Conservation (phyloP, 2,797 vertebrate species). For the Ciconia nigra region DNA sequence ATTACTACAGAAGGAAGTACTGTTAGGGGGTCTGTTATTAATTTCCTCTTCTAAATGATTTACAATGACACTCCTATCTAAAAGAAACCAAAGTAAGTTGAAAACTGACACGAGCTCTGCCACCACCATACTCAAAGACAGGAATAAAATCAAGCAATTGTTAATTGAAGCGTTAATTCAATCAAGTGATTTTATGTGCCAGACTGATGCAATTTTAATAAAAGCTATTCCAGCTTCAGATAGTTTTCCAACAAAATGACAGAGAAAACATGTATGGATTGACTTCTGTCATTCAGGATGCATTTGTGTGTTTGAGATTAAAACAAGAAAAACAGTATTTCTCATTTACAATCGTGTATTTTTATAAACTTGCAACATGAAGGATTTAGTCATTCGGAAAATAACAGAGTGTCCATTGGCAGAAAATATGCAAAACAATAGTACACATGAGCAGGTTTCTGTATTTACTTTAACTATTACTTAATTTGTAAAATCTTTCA, state of each 20-base stretch:
- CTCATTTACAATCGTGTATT: neutral
- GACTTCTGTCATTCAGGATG: neutral
- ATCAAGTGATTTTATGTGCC: neutral
- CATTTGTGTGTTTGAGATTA: neutral
- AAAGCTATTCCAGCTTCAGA: neutral
- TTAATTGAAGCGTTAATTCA: neutral
- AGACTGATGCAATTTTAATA: neutral
- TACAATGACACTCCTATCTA: neutral
- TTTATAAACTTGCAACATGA: neutral
- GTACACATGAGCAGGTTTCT: neutral
- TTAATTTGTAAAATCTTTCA: neutral
- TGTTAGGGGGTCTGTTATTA: neutral
- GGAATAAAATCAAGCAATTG: neutral
- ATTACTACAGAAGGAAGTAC: neutral
- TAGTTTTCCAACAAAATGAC: neutral
- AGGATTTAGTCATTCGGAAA: neutral
- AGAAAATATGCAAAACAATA: neutral
- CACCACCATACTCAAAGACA: neutral
- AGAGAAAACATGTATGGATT: neutral
- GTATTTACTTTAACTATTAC: neutral
- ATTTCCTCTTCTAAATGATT: neutral
- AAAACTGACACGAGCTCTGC: neutral
- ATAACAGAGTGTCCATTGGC: neutral
- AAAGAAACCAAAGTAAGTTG: neutral
- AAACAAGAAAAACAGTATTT: neutral